A percentile compares a stretch with the other conserved stretches of the same genome.
These are phyloP conservation scores for Aphaenogaster ashmeadi DNA, from an alignment of 1,140 invertebrate genomes.

Conservation along the genomic window DNA sequence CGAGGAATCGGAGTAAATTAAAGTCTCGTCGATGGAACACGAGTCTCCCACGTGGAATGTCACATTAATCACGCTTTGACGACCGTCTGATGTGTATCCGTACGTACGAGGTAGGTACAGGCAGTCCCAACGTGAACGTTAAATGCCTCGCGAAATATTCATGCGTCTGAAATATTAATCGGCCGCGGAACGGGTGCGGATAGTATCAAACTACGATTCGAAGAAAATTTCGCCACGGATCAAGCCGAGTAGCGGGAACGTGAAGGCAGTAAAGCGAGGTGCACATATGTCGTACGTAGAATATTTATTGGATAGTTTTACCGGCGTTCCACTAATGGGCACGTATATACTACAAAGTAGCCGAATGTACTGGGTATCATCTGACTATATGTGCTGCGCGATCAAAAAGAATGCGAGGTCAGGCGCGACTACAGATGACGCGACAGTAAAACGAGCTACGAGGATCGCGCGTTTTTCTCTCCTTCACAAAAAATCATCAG, in stretches of 20 bases:
- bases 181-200: background rate
- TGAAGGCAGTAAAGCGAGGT: background rate
- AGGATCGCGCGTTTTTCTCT: background rate
- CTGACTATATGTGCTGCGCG: slow-evolving; percentile 4
- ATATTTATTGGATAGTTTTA: slow-evolving; percentile 44
- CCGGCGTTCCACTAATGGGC: background rate
- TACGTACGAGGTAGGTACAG: background rate
- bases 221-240: slow-evolving; percentile 34
- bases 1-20: slow-evolving; percentile 19
- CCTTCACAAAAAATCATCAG: background rate
- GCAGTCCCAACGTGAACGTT: slow-evolving; percentile 6
- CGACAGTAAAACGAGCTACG: slow-evolving; percentile 22
- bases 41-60: background rate
- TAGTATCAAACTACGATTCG: slow-evolving; percentile 19
- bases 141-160: slow-evolving; percentile 45
- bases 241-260: slow-evolving; percentile 20
- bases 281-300: slow-evolving; percentile 1
- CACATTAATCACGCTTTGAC: slow-evolving; percentile 34
- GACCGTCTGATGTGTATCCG: slow-evolving; percentile 4
- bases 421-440: background rate
- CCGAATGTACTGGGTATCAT: background rate
- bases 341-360: slow-evolving; percentile 36
- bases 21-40: slow-evolving; percentile 3
- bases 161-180: slow-evolving; percentile 54
- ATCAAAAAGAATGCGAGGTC: slow-evolving; percentile 44